Conservation (phyloP, 2,113 vertebrate genomes). For the Chamaea fasciata region DNA sequence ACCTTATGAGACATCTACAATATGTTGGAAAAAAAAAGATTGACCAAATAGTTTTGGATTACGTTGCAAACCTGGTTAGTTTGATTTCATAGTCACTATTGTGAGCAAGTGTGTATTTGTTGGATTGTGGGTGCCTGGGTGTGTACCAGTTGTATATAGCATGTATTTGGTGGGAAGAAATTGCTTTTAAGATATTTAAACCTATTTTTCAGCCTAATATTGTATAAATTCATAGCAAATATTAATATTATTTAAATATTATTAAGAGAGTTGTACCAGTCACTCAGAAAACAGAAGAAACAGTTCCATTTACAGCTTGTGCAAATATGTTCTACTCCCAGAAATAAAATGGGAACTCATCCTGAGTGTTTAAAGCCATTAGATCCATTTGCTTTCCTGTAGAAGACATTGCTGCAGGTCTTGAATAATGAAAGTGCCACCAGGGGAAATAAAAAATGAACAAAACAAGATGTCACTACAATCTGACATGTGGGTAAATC, state of each 20-base stretch:
- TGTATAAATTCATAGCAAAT: background rate
- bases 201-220: background rate
- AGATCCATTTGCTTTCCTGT: background rate
- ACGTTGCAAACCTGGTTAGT: conserved; percentile 83
- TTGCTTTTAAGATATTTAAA: background rate
- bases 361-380: background rate
- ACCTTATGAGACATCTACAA: conserved; percentile 84
- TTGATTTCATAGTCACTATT: background rate
- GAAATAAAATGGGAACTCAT: background rate
- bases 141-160: background rate
- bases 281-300: background rate
- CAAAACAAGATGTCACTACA: background rate
- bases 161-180: background rate
- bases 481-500: background rate
- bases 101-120: background rate
- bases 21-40: conserved; percentile 88
- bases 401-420: background rate
- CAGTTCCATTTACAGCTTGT: background rate
- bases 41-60: conserved; percentile 86
- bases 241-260: background rate
- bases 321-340: background rate
- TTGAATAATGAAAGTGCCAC: background rate
- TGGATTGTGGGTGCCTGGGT: background rate
- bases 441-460: background rate
- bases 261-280: background rate